Base-by-base conservation (phyloP, 2,888 invertebrate species). In the Cephus rjabovi region DNA sequence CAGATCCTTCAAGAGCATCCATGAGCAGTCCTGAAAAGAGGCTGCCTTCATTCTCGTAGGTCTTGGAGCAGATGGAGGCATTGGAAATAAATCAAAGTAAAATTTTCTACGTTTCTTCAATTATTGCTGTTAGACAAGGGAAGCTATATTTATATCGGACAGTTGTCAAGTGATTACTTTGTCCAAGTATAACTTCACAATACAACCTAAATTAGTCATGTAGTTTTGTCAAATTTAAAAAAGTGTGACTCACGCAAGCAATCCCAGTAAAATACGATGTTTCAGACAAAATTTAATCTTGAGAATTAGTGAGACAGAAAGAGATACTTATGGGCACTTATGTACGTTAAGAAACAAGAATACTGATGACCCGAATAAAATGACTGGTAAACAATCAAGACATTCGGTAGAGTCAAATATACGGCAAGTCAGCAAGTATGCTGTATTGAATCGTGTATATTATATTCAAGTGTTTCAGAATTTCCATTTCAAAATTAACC, bases 1-100 rank as follows among this genome's bases (percentile, higher is more conserved):
- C 23, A 56, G 23, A 56, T 56, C 23, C 56, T 23, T 56, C 6
- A 56, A 56, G 56, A 56, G 23, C 23, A 56, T 69, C 71, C 78
- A 74, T 75, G 34, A 12, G 37, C 12, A 73, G 40, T 74, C 88
- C 88, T 88, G 88, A 88, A 89, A 89, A 89, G 81, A 88, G 76
- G 84, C 80, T 81, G 80, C 77, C 85, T 89, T 84, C 34, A 74
- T 35, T 74, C n/a, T 34, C 35, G 56, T 56, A 56, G 23, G 23
- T 56, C 56, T 56, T 56, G 9, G 56, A 23, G 23, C 23, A 56
- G 23, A 23, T 56, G 56, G 56, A 23, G 9, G 23, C 23, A 56
- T 56, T 56, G 23, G 23, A 56, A 56, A 56, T 15, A 56, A 56
- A 9, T 2, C 23, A 15, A 56, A 40, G 23, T 2, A 23, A 15